Base-by-base conservation (phyloP, 37 sponge, comb jelly and placozoan genomes). In the Trichoplax adhaerens region DNA sequence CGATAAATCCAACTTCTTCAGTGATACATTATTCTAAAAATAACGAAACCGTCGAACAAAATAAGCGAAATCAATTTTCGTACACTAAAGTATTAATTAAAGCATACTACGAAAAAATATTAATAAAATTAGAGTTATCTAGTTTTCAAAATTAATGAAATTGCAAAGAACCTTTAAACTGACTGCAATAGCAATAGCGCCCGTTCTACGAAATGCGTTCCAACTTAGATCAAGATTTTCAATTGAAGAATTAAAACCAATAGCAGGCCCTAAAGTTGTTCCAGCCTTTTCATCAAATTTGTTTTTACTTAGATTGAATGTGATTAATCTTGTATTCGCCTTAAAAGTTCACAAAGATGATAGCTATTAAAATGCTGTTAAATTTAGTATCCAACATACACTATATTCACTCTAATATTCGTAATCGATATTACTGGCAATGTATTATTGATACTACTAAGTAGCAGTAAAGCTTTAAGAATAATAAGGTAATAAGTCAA, bases 201-300 rank as follows among this genome's bases (percentile, higher is more conserved):
- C 98, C 68, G 85, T 88, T 56, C 93, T 76, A 51, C 93, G 52
- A 4, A 96, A 65, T 63, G 83, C 73, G 81, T 96, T 96, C 98
- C 98, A 96, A 53, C 93, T 88, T 5, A 96, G 81, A 65, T 91
- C 81, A 49, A 96, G 83, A 3, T 60, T 64, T 64, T 86, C 78
- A 12, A 96, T 76, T 7, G 75, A 81, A 72, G 91, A 92, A 74
- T 86, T 91, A 12, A 87, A 90, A 84, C 89, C 93, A 47, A 96
- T 71, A 54, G 98, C 86, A 29, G 93, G 85, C 60, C 98, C 98
- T 2, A 96, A 60, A 3, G 86, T 60, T 3, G 52, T 51, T 53
- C 98, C 98, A 49, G 82, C 83, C 68, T 60, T 81, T 64, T 91
- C 93, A 29, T 82, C 82, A 50, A 96, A 74, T 50, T 88, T 74